Base-by-base conservation (phyloP, 2,113 vertebrate species). In the Chrysemys picta region DNA sequence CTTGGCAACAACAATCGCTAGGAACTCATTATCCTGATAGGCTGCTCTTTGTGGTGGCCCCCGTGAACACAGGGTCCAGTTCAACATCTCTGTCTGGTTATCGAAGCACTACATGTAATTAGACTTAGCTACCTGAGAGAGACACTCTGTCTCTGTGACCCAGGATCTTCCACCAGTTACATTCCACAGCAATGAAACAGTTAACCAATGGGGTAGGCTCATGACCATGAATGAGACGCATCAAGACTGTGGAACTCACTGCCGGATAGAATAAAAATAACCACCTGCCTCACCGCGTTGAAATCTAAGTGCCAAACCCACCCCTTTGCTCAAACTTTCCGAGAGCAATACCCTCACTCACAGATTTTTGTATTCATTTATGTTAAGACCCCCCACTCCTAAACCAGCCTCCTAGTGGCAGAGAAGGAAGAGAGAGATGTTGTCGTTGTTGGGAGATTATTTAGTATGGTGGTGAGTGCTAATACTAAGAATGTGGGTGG, bases 161-260 rank as follows among this genome's bases (percentile, higher is more conserved):
- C 83, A 93, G 85, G 93, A 87, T 13, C 22, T 80, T 86, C 84
- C 89, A 87, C 89, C 57, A 93, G 81, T 76, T 65, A 75, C 75
- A 92, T n/a, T 69, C 91, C 69, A 94, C 89, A 25, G 65, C 94
- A 97, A 89, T 94, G 56, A 95, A 95, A 95, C 95, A 50, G 86
- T 86, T 84, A 93, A 85, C 93, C 89, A 96, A 84, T 65, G 65
- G 76, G 93, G 84, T 24, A 76, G 42, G 42, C 38, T 13, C 42
- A 17, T 27, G 42, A 27, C 75, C 24, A 45, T 45, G 11, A 76
- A 76, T 47, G 42, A 75, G 22, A 38, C 10, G 21, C 38, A 12
- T 5, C 19, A 75, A 5, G 21, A 76, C 42, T 27, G 42, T 42
- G 75, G 65, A 69, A n/a, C 16, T 69, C 62, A 69, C 31, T 69